Base-by-base conservation (phyloP, 2,797 vertebrate genomes). In the Gobio occitaniae region DNA sequence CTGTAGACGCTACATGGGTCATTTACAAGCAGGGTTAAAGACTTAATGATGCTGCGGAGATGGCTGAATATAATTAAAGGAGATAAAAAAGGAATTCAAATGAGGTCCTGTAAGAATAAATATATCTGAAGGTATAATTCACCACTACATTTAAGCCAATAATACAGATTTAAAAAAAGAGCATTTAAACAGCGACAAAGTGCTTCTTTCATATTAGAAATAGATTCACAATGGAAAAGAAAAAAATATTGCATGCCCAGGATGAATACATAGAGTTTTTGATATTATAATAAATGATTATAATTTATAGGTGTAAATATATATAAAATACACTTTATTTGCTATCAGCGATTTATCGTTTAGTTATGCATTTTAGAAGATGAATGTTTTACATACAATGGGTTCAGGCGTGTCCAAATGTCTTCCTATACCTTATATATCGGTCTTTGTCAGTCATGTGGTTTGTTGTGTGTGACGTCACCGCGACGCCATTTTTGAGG, bases 31-130 rank as follows among this genome's bases (percentile, higher is more conserved):
- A 10, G 69, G 76, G 85, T 85, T 85, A 83, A 86, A 80, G 82
- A 79, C 69, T 69, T 87, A 82, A 84, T 82, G 74, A 87, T 77
- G 84, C 50, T 17, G 69, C 59, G 71, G 78, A 71, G 54, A 84
- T 61, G 50, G 50, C 48, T 54, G 19, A 77, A 80, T 63, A 75
- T 65, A 88, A 77, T 75, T 72, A 86, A 65, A 82, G 54, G 17
- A 84, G 71, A 82, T 17, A 41, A n/a, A 82, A 74, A 21, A 71
- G 50, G 29, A 82, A 82, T 54, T 85, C 68, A 86, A 38, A 84
- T 66, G 21, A 78, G 75, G 32, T 25, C 63, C 36, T 36, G 70
- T 6, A n/a, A 6, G 44, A 48, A 65, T 63, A 82, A 74, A 72
- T 72, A 36, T 36, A 56, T 36, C n/a, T 36, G 41, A 63, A 32